Evolutionary conservation across 1,140 invertebrate genomes (phyloP), one percentile per base, ranked within the genome.

Genomic region (Hirudo medicinalis): DNA sequence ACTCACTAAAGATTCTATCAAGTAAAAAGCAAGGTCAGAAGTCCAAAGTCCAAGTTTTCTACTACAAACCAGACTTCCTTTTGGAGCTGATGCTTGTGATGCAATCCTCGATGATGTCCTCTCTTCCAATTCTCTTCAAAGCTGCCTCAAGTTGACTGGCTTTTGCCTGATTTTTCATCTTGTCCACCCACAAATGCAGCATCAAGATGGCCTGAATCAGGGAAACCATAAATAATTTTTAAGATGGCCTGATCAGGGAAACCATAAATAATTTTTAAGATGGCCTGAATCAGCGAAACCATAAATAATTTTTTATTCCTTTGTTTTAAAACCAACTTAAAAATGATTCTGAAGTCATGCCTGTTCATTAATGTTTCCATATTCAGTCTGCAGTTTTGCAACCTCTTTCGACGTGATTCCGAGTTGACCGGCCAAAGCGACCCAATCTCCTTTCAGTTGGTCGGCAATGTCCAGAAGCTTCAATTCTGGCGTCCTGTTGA

Each of bases 71-170:
- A 15, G 43, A 49, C 43, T 49, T 49, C 15, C 43, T 49, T 9
- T 49, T 49, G 43, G 15, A 49, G 15, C 0, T 17, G 43, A 0
- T 13, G 76, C 91, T 90, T 74, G 89, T 89, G 75, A 90, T 89
- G 80, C 91, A 92, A 72, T 89, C 88, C 55, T 87, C 87, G 75
- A 94, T 90, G 55, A 94, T 92, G 77, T 95, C 91, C 75, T 92
- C 90, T 71, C 92, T 85, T 60, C 88, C 88, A 71, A 94, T 93
- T 75, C 88, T 88, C 77, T 89, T 88, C 19, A 95, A 82, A 0
- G 89, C 91, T 75, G 90, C 87, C 80, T 94, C 91, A 69, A 95
- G 81, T 6, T 87, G 87, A 77, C 90, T 90, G 71, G 90, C 89
- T n/a, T 29, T 68, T 13, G 32, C 67, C n/a, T 40, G 22, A 29